Base-by-base conservation (phyloP, 35 echinoderm and acorn worm species). In the Ophioderma brevispina region DNA sequence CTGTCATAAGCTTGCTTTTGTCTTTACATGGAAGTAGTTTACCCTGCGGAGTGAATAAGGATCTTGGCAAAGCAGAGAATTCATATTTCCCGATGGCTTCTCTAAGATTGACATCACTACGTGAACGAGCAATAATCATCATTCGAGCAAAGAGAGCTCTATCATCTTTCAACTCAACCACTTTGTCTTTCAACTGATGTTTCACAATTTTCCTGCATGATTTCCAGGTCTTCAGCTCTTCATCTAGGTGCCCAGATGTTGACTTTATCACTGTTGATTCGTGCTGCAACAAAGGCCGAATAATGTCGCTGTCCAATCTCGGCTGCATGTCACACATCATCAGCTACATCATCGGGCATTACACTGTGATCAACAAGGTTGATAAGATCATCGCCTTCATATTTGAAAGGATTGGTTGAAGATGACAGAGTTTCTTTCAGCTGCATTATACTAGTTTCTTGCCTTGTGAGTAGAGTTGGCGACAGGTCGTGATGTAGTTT, bases 1-100 rank as follows among this genome's bases (percentile, higher is more conserved):
- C 38, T 30, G 46, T 18, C 89, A 91, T 91, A 13, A 91, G 81
- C 63, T 91, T 91, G 52, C 50, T 75, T 40, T 91, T 83, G 39
- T 91, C 89, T 32, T 25, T 91, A 84, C 49, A 39, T 1, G 89
- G 89, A 84, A 91, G 43, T 3, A 91, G 56, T 59, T 59, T 64
- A 23, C 89, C 64, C 76, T 33, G 3, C 6, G 10, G 0, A 36
- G 34, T 34, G 38, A 91, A 91, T 19, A 91, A 59, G 0, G 89
- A 28, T 34, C 89, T 31, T 59, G 89, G 49, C 38, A 84, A 59
- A 21, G 46, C 31, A 43, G 80, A 38, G 37, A 91, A n/a, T 77
- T 91, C 80, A 39, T 91, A 46, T 32, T 84, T 37, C 19, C 89
- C 81, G 13, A 91, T 59, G 36, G 89, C 59, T 10, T 83, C 28